These are phyloP conservation scores for Apogon hyalosoma DNA, from an alignment of 2,797 vertebrate species.

Conservation along the genomic window DNA sequence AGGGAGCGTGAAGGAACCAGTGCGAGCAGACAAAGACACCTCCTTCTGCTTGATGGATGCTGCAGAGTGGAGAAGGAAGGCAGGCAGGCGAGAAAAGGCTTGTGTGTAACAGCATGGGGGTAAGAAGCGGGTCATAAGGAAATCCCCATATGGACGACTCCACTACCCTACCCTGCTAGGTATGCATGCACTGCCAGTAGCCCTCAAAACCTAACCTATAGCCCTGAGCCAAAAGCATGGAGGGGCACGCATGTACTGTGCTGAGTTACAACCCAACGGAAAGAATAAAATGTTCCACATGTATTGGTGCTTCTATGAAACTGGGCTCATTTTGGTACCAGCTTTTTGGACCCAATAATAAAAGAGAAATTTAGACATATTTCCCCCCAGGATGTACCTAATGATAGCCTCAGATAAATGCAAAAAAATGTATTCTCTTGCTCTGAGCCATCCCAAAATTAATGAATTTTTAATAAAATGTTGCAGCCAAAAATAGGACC, in stretches of 20 bases:
- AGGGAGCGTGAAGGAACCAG: conserved; percentile 60
- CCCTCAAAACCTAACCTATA: conserved; percentile 45
- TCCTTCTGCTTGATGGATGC: conserved; percentile 61
- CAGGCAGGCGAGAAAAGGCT: conserved; percentile 38
- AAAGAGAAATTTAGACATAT: no score
- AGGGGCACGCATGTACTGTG: conserved; percentile 5
- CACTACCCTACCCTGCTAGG: conserved; percentile 30
- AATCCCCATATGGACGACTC: conserved; percentile 77
- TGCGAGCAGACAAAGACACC: conserved; percentile 67
- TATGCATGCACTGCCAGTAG: conserved; percentile 38
- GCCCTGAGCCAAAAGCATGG: conserved; percentile 26
- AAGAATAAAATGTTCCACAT: no score
- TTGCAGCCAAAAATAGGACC: no score
- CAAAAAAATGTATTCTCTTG: no score
- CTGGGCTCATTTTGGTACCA: no score
- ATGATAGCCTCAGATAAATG: no score
- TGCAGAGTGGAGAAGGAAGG: conserved; percentile 43
- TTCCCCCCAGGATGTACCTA: no score
- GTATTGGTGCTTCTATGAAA: no score
- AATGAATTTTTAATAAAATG: no score
- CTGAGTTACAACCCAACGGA: neutral
- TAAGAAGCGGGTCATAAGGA: conserved; percentile 77
- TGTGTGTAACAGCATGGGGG: conserved; percentile 50
- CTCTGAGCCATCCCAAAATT: no score
- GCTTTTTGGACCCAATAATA: no score